Percentiles rank a stretch among this genome's conserved stretches.
Conservation (phyloP, 1,140 invertebrate species). For the Onthophagus taurus region DNA sequence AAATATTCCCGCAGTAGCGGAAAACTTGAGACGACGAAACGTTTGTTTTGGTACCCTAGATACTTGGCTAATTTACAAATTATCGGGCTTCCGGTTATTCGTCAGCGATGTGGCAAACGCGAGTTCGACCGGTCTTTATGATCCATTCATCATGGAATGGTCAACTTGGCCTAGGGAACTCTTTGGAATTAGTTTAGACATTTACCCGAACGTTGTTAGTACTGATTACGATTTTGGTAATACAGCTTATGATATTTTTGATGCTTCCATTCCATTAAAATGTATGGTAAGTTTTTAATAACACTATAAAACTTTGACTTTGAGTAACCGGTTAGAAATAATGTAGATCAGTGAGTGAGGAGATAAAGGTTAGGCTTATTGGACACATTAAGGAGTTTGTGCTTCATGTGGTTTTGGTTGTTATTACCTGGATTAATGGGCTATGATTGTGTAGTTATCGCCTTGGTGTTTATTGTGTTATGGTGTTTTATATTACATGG, state of each 20-base stretch:
- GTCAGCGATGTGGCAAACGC: slow-evolving; percentile 83
- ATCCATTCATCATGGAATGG: slow-evolving; percentile 84
- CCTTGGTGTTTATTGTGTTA: no score
- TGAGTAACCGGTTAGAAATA: no score
- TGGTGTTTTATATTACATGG: no score
- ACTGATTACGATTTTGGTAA: slow-evolving; percentile 66
- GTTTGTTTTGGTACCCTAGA: slow-evolving; percentile 86
- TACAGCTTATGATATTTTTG: slow-evolving; percentile 57
- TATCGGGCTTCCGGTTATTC: slow-evolving; percentile 51
- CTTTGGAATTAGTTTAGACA: slow-evolving; percentile 58
- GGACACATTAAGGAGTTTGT: no score
- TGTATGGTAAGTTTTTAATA: slow-evolving; percentile 57
- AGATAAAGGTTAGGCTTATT: no score
- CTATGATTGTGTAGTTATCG: no score
- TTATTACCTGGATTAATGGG: no score
- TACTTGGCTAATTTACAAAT: slow-evolving; percentile 82
- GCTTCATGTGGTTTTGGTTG: no score
- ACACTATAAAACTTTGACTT: no score
- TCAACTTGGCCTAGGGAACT: slow-evolving; percentile 57
- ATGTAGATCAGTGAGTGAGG: no score
- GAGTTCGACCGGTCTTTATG: slow-evolving; percentile 84
- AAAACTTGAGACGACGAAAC: slow-evolving; percentile 49
- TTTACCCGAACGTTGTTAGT: slow-evolving; percentile 74
- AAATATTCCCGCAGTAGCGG: slow-evolving; percentile 55
- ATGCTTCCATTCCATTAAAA: slow-evolving; percentile 63